phyloP scores from a whole-genome alignment of 2,113 vertebrate species.

The Ariopsis seemanni region DNA sequence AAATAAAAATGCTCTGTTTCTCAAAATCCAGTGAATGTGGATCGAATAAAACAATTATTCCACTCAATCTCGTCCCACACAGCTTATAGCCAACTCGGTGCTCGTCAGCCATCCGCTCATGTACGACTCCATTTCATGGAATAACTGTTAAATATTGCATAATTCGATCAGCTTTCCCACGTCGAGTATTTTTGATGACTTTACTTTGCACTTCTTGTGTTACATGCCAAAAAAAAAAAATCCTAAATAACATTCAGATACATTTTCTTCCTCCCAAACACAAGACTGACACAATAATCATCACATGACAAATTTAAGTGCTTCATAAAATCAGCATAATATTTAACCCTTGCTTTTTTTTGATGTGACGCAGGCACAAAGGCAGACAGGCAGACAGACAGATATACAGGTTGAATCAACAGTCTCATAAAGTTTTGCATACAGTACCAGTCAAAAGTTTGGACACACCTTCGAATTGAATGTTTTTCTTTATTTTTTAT shows the following conservation, averaged over 20 bases:
- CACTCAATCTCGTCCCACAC: too few relatives aligned
- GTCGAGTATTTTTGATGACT: not conserved
- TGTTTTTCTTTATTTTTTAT: too few relatives aligned
- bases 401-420: not conserved
- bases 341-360: slow-evolving; percentile 41
- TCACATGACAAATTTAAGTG: slow-evolving; percentile 68
- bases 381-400: slow-evolving; percentile 59
- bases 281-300: slow-evolving; percentile 26
- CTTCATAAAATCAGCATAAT: slow-evolving; percentile 58
- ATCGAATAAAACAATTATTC: too few relatives aligned
- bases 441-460: too few relatives aligned
- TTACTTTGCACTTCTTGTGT: not conserved
- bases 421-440: slow-evolving; percentile 16
- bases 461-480: too few relatives aligned
- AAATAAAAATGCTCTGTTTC: too few relatives aligned
- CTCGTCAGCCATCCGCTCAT: too few relatives aligned
- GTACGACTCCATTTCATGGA: too few relatives aligned
- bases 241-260: not conserved
- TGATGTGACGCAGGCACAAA: slow-evolving; percentile 38
- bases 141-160: not conserved
- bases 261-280: slow-evolving; percentile 31
- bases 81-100: too few relatives aligned
- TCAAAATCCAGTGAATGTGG: too few relatives aligned
- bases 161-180: not conserved
- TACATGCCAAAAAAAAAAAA: not conserved